phyloP scores from a whole-genome alignment of 2,888 invertebrate genomes.

The Acronicta aceris region DNA sequence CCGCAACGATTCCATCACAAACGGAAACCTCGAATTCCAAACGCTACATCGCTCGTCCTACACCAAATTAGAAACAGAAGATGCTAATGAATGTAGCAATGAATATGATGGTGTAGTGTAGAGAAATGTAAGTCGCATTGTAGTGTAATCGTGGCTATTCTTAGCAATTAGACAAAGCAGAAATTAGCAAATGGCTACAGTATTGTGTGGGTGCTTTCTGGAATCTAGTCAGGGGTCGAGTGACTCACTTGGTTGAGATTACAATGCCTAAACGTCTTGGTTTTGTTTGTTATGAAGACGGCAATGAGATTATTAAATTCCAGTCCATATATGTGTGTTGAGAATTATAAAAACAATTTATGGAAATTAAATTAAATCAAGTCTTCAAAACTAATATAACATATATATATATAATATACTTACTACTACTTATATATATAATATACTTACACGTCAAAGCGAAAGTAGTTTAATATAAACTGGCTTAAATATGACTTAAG shows the following conservation, averaged over 20 bases:
- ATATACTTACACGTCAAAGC: no score
- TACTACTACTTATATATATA: no score
- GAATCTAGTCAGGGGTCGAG: slow-evolving; percentile 53
- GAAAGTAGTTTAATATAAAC: no score
- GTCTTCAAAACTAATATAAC: no score
- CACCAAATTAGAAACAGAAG: slow-evolving; percentile 20
- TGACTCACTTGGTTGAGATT: slow-evolving; percentile 51
- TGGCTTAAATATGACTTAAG: no score
- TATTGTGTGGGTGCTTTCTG: slow-evolving; percentile 50
- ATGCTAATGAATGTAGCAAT: slow-evolving; percentile 46
- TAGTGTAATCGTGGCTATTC: slow-evolving; percentile 50
- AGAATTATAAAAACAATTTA: slow-evolving; percentile 21
- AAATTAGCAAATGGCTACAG: slow-evolving; percentile 59
- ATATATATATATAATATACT: no score
- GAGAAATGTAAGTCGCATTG: slow-evolving; percentile 14
- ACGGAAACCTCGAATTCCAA: slow-evolving; percentile 36
- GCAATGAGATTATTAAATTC: slow-evolving; percentile 33
- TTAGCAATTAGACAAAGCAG: slow-evolving; percentile 62
- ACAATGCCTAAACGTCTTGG: slow-evolving; percentile 39
- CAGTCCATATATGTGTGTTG: slow-evolving; percentile 6
- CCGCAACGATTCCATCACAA: slow-evolving; percentile 50
- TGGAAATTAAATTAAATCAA: neutral
- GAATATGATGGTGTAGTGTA: slow-evolving; percentile 16
- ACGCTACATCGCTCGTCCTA: slow-evolving; percentile 45
- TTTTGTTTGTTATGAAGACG: slow-evolving; percentile 27